Evolutionary conservation across 2,113 vertebrate species (phyloP).

Genomic region (Pardalotus punctatus): DNA sequence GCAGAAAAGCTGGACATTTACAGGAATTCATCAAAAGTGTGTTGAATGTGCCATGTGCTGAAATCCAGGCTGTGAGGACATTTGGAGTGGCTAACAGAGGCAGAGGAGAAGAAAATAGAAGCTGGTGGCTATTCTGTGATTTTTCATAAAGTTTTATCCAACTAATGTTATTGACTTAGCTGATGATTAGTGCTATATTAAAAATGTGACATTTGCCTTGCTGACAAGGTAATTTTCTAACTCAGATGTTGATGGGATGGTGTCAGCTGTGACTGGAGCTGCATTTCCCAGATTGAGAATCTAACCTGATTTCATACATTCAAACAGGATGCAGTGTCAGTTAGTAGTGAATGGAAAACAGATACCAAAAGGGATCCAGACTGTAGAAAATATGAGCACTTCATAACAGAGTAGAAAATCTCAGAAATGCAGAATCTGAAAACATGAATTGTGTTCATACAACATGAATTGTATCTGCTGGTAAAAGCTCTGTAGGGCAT

Average conservation of each 20-base stretch:
- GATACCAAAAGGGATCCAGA: not conserved
- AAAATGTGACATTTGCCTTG: not conserved
- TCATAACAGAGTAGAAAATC: not conserved
- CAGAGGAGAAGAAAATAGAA: not conserved
- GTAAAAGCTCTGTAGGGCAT: not conserved
- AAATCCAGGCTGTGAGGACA: not conserved
- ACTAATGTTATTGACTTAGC: not conserved
- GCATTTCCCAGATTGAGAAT: conserved; percentile 20
- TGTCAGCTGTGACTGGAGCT: not conserved
- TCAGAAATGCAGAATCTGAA: not conserved
- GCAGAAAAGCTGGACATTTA: conserved; percentile 42
- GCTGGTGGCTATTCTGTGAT: not conserved
- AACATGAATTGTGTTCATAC: rapidly evolving
- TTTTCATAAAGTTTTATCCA: not conserved
- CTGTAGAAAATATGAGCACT: not conserved
- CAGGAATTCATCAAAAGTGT: conserved; percentile 39
- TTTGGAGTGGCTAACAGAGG: not conserved
- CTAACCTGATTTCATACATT: not conserved
- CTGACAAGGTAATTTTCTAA: conserved; percentile 25
- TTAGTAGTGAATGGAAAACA: not conserved
- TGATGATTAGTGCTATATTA: not conserved
- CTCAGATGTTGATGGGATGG: not conserved
- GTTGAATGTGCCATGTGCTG: conserved; percentile 44
- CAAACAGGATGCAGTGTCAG: not conserved
- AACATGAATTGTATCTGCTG: not conserved